A percentile compares a stretch with the other conserved stretches of the same genome.
phyloP scores from a whole-genome alignment of 2,888 invertebrate genomes.

The Luffia ferchaultella region DNA sequence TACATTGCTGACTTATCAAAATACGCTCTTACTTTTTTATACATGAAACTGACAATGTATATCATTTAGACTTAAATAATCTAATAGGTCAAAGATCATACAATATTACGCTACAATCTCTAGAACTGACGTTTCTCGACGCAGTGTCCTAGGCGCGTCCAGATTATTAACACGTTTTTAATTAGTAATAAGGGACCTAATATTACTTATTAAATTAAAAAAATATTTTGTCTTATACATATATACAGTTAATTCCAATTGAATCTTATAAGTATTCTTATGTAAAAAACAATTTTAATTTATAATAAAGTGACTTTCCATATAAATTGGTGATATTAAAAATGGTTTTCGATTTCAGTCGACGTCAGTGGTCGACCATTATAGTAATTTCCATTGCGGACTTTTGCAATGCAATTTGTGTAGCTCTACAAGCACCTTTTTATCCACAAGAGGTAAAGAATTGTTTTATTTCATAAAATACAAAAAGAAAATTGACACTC shows the following conservation, averaged over 20 bases:
- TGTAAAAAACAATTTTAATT: too few species aligned
- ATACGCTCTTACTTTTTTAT: not conserved
- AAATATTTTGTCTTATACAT: too few species aligned
- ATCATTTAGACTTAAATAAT: not conserved
- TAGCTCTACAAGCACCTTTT: conserved; percentile 86
- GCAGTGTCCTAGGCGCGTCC: conserved; percentile 20
- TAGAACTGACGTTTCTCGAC: not conserved
- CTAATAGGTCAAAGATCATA: not conserved
- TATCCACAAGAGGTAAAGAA: conserved; percentile 81
- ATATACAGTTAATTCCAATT: too few species aligned
- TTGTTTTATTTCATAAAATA: not conserved
- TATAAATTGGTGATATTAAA: not conserved
- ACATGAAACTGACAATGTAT: not conserved
- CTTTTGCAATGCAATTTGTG: conserved; percentile 85
- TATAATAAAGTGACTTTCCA: too few species aligned
- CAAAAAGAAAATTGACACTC: not conserved
- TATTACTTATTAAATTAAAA: too few species aligned
- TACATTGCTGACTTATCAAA: not conserved
- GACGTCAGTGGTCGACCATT: conserved; percentile 80
- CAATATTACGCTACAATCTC: not conserved
- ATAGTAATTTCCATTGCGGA: conserved; percentile 82
- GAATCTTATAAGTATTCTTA: too few species aligned
- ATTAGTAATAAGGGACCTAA: not conserved
- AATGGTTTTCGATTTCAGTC: conserved; percentile 73
- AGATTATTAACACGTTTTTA: conserved; percentile 14